Evolutionary conservation across 2,888 invertebrate genomes (phyloP), one percentile per base, ranked within the genome.

Genomic region (Biston stratarius): DNA sequence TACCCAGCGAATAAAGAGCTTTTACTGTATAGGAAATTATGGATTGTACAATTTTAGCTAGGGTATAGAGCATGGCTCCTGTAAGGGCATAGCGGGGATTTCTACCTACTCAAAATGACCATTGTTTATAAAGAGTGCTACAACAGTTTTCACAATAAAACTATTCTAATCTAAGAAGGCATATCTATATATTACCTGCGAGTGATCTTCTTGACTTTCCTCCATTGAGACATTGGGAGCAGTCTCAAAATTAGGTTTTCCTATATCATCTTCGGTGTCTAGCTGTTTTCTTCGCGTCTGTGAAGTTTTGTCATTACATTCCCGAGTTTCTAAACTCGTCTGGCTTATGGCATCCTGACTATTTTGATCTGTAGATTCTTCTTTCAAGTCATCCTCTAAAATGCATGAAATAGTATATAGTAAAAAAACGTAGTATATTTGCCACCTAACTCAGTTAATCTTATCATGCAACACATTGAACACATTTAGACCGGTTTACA

Each of bases 171-270:
- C 24, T 24, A 24, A 24, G 24, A 24, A 24, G 3, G 38, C 38
- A 10, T 11, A 10, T 9, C 42, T 1, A 42, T 11, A 7, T 14
- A 53, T n/a, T 77, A 93, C 93, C 88, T 94, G 90, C 64, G 92
- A 87, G 74, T 93, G 91, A 75, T 94, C 94, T 70, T 93, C 94
- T 61, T 92, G 90, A 34, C 85, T 74, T 61, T 93, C 93, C 55
- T 93, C 92, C 51, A 87, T 77, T 40, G 91, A 85, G 40, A 91
- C 77, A 84, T 94, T 90, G 9, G 94, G 94, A 8, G 95, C 92
- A 10, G 94, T 94, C 69, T 94, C 92, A 87, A 95, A 94, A 74
- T 94, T 88, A 38, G 94, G 92, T 71, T 93, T 89, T 5, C 82
- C 86, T 40, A 88, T 87, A 14, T 89, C 88, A 75, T 90, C 86